Percentiles rank a stretch among this genome's conserved stretches.
Conservation (phyloP, 2,888 invertebrate species). For the Physocephala rufipes region DNA sequence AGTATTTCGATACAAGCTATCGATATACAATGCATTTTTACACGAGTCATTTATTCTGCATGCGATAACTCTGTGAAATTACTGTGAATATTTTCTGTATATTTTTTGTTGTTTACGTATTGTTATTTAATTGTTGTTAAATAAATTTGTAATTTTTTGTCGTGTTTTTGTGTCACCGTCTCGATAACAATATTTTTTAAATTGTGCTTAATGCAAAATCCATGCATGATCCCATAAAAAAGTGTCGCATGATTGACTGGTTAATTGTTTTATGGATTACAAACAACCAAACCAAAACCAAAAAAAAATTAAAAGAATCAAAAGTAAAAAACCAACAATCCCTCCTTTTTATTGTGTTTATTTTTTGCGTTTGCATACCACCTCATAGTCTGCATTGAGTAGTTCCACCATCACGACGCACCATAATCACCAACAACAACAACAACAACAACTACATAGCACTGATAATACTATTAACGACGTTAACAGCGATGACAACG, state of each 20-base stretch:
- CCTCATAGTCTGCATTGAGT: neutral
- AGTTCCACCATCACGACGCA: slow-evolving; percentile 1
- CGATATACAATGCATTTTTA: too few relatives aligned
- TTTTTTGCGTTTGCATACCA: slow-evolving; percentile 14
- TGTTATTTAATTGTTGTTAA: too few relatives aligned
- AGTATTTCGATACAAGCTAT: too few relatives aligned
- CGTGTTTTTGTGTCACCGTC: too few relatives aligned
- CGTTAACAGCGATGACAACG: slow-evolving; percentile 27
- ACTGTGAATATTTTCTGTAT: too few relatives aligned
- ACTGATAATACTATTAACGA: slow-evolving; percentile 32
- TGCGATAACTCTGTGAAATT: too few relatives aligned
- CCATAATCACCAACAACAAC: slow-evolving; percentile 15
- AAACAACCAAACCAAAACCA: neutral
- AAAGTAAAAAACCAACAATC: slow-evolving; percentile 27
- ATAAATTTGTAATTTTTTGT: too few relatives aligned
- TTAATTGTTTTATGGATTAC: neutral
- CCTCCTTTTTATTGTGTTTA: neutral
- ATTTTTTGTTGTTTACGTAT: too few relatives aligned
- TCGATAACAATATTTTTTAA: neutral
- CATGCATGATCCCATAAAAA: neutral
- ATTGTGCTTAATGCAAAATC: neutral
- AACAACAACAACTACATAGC: slow-evolving; percentile 28
- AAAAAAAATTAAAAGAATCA: neutral
- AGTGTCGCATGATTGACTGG: too few relatives aligned
- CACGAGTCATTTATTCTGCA: too few relatives aligned